phyloP scores from a whole-genome alignment of 1,140 invertebrate species.

The Rhagoletis zephyria region DNA sequence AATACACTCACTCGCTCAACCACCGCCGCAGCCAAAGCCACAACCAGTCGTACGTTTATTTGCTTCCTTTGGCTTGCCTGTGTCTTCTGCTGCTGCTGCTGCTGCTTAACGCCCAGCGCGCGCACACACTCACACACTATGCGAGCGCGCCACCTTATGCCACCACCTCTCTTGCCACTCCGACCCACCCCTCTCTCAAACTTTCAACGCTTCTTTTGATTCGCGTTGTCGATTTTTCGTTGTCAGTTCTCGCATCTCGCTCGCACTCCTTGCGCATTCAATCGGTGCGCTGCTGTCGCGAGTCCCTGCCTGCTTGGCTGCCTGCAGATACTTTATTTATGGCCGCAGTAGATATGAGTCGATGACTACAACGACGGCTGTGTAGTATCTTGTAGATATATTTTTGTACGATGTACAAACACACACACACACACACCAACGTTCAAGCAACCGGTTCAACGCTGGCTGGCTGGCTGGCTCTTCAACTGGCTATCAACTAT shows the following conservation, averaged over 20 bases:
- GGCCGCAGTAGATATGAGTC: conserved; percentile 60
- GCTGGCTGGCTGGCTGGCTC: neutral
- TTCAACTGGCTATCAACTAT: conserved; percentile 11
- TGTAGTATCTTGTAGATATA: conserved; percentile 56
- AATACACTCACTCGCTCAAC: conserved; percentile 45
- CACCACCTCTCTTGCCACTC: neutral
- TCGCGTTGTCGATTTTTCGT: conserved; percentile 52
- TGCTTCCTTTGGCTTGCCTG: conserved; percentile 57
- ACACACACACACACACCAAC: neutral
- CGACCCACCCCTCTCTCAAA: neutral
- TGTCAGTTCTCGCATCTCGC: conserved; percentile 18
- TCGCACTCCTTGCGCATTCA: conserved; percentile 29
- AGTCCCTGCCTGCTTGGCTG: conserved; percentile 56
- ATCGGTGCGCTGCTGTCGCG: conserved; percentile 61
- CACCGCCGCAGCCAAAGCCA: conserved; percentile 58
- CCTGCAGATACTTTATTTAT: conserved; percentile 72
- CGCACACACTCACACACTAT: neutral
- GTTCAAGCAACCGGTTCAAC: conserved; percentile 41
- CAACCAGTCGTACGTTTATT: conserved; percentile 53
- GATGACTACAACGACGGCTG: neutral
- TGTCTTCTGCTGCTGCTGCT: neutral
- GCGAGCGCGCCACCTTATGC: neutral
- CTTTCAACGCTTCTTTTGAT: conserved; percentile 48
- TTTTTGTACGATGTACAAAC: neutral
- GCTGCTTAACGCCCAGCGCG: conserved; percentile 30